These are phyloP conservation scores for Pseudochirops corinnae DNA, from an alignment of 2,797 vertebrate genomes.

Conservation along the genomic window DNA sequence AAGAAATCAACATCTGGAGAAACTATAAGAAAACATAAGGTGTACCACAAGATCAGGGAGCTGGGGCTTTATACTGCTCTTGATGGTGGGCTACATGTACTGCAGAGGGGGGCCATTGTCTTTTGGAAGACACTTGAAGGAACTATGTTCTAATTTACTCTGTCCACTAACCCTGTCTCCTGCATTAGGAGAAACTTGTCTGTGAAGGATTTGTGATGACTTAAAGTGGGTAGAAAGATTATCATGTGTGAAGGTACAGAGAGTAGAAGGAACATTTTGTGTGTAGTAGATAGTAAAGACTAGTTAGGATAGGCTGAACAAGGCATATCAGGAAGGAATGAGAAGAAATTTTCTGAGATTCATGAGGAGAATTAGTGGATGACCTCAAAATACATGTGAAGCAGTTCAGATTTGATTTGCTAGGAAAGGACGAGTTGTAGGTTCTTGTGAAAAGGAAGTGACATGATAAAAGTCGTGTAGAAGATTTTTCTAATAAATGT, in stretches of 20 bases:
- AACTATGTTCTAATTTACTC: not conserved
- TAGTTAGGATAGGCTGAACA: not conserved
- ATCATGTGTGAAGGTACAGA: not conserved
- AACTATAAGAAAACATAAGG: not conserved
- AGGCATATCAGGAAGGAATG: not conserved
- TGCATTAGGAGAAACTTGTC: not conserved
- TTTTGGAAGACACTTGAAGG: not conserved
- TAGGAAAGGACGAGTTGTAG: not conserved
- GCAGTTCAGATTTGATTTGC: not conserved
- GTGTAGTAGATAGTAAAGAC: not conserved
- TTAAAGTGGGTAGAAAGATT: not conserved
- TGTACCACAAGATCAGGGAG: not conserved
- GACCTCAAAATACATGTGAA: not conserved
- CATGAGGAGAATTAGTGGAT: not conserved
- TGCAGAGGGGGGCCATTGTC: not conserved
- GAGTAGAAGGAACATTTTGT: not conserved
- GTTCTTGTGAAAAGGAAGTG: not conserved
- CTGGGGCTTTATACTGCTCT: not conserved
- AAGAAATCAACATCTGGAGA: not conserved
- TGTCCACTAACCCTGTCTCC: not conserved
- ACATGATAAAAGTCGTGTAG: not conserved
- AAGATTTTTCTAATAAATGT: not conserved
- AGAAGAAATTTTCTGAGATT: not conserved
- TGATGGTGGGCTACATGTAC: too few relatives aligned
- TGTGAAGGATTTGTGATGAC: not conserved